Base-by-base conservation (phyloP, 2,113 vertebrate species). In the Saccopteryx leptura region DNA sequence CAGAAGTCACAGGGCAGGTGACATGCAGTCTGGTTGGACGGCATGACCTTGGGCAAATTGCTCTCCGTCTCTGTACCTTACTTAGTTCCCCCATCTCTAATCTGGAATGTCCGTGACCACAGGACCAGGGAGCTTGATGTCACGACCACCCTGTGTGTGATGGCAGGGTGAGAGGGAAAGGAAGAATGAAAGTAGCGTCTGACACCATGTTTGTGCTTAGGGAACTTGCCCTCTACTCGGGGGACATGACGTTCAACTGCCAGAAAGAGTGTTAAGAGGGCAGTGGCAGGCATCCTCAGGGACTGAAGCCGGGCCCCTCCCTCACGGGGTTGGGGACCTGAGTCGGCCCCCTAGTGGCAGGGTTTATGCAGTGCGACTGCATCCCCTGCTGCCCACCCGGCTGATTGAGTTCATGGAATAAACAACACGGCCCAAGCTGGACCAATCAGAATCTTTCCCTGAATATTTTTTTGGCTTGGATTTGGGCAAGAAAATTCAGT, bases 391-490 rank as follows among this genome's bases (percentile, higher is more conserved):
- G 52, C 9, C 33, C 48, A n/a, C 31, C 10, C 4, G 17, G 52
- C n/a, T 13, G 58, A 88, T 46, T n/a, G n/a, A 33, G 39, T 1
- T 52, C n/a, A 39, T 24, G 56, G 19, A 56, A 5, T 69, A 13
- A 74, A 58, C 54, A 65, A 65, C 9, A 0, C 52, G 89, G 79
- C 58, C n/a, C 21, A n/a, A 28, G 2, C 50, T 65, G 69, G 68
- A 65, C 94, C 86, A 66, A 84, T 94, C 48, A 58, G 76, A 69
- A 60, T 68, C 39, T 66, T 92, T 68, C 63, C 78, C 68, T 81
- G 56, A 46, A 21, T 39, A 39, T 39, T 13, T 68, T 56, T 17
- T 76, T 18, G 14, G 86, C 31, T 52, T 56, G 28, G 2, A 50
- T 86, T 46, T 52, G 28, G 23, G 50, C 15, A 71, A 82, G 23